Base-by-base conservation (phyloP, 2,797 vertebrate genomes). In the Micrastur ruficollis region DNA sequence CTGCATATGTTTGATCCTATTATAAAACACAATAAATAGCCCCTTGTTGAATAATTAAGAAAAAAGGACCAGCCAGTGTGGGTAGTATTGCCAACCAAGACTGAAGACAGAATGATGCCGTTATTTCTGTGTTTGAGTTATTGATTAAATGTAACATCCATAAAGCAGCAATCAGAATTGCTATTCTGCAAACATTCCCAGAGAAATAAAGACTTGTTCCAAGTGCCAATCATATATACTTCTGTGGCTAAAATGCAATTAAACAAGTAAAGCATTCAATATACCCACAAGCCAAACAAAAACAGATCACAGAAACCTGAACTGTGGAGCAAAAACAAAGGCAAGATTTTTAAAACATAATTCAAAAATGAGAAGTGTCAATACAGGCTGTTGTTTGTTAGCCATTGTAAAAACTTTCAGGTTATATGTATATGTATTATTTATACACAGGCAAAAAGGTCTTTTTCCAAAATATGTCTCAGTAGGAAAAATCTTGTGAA, bases 101-200 rank as follows among this genome's bases (percentile, higher is more conserved):
- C 36, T 20, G 59, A 86, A 89, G 79, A 74, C 42, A 72, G 78
- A 76, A 29, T 58, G 36, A 71, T 92, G 68, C 50, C 12, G 2
- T 58, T 95, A 91, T 91, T 97, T 93, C 84, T 93, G 27, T 26
- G 50, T 94, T 93, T 94, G 74, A 97, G 84, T 78, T 96, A 97
- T 85, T 89, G 96, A 96, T 95, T 93, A 92, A 97, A 74, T 26
- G 63, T 86, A 92, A 81, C 81, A 79, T 62, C 68, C 42, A 0
- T 62, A 92, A 86, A 80, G 74, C 53, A 93, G 94, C 75, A 74
- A 80, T 78, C 83, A 82, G 88, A 95, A 89, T 68, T 92, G 74
- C 72, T 94, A 93, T 85, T 90, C 84, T 5, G 15, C 71, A 81
- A 81, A 58, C 86, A 87, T 66, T 93, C 78, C 84, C 68, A 71